These are phyloP conservation scores for Punctoribates punctum DNA, from an alignment of 2,888 invertebrate genomes.

Conservation along the genomic window DNA sequence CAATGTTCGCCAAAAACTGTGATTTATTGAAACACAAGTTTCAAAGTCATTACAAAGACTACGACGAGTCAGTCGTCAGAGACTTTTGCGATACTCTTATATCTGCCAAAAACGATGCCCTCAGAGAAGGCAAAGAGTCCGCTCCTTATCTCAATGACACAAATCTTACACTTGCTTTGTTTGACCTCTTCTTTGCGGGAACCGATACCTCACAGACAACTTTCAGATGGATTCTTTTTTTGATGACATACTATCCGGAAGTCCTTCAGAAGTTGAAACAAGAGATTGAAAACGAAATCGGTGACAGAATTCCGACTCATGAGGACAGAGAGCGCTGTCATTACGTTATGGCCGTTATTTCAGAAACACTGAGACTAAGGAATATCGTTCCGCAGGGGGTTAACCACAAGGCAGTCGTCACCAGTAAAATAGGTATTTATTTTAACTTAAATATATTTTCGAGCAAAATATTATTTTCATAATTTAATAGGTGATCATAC, in stretches of 20 bases:
- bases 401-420: too few species aligned
- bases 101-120: neutral
- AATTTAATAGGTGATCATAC: too few species aligned
- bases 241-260: neutral
- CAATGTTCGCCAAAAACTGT: neutral
- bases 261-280: neutral
- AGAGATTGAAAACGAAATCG: slow-evolving; percentile 2
- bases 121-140: neutral
- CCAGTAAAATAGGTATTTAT: too few species aligned
- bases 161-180: neutral
- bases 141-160: neutral
- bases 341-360: too few species aligned
- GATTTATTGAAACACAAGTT: too few species aligned
- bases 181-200: neutral
- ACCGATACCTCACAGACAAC: neutral
- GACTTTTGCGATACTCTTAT: slow-evolving; percentile 10
- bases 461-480: too few species aligned
- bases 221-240: neutral
- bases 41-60: neutral
- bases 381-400: too few species aligned
- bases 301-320: too few species aligned
- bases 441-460: too few species aligned
- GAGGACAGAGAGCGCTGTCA: too few species aligned
- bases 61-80: neutral
- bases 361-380: too few species aligned